Percentiles rank a stretch among this genome's conserved stretches.
phyloP scores from a whole-genome alignment of 2,888 invertebrate genomes.

The Arge pagana region DNA sequence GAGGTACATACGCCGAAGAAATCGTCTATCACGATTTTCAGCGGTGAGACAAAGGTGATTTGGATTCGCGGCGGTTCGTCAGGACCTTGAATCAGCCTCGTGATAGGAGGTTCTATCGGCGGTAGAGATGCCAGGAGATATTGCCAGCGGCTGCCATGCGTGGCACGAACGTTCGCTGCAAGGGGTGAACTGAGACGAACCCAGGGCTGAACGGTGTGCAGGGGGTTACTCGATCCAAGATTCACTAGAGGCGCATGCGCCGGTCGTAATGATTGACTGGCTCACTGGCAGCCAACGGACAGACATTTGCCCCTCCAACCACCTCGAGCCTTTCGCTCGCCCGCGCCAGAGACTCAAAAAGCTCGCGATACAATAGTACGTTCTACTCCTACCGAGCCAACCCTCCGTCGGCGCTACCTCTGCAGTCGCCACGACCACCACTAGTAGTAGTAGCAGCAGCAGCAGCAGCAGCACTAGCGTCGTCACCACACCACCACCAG shows the following conservation, averaged over 20 bases:
- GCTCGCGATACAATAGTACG: slow-evolving; percentile 20
- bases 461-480: slow-evolving; percentile 43
- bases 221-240: slow-evolving; percentile 23
- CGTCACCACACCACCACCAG: slow-evolving; percentile 30
- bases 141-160: slow-evolving; percentile 39
- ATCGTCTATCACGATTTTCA: too few relatives aligned
- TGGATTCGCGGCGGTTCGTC: too few relatives aligned
- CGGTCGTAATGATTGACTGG: slow-evolving; percentile 59
- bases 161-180: slow-evolving; percentile 51
- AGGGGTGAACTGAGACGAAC: slow-evolving; percentile 50
- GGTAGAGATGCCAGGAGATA: slow-evolving; percentile 34
- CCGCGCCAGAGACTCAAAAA: slow-evolving; percentile 22
- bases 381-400: slow-evolving; percentile 30
- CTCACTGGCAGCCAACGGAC: slow-evolving; percentile 60
- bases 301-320: slow-evolving; percentile 52
- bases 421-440: slow-evolving; percentile 26
- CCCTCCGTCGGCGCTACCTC: slow-evolving; percentile 33
- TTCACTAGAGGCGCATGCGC: slow-evolving; percentile 51
- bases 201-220: slow-evolving; percentile 36
- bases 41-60: too few relatives aligned
- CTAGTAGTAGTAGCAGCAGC: slow-evolving; percentile 24
- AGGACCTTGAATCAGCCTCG: slow-evolving; percentile 59
- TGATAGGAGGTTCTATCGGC: slow-evolving; percentile 50
- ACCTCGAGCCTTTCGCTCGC: slow-evolving; percentile 38
- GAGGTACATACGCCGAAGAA: too few relatives aligned